Evolutionary conservation across 1,140 invertebrate species (phyloP).

Genomic region (Cotesia glomerata): DNA sequence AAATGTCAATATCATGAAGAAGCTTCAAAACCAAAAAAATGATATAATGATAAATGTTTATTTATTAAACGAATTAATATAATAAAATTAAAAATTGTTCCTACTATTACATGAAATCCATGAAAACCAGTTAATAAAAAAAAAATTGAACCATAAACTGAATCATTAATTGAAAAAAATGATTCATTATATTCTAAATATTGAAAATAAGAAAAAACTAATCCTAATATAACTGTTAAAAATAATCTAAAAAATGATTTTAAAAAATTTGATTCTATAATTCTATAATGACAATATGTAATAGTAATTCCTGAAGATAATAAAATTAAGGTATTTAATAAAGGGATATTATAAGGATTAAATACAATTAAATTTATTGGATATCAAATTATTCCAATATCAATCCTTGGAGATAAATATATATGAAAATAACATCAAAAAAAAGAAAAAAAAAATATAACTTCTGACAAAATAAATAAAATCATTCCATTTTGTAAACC

Average conservation of each 20-base stretch:
- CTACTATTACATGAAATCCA: conserved; percentile 75
- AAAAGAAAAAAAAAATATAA: conserved; percentile 70
- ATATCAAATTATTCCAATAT: conserved; percentile 68
- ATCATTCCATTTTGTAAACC: conserved; percentile 68
- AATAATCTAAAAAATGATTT: conserved; percentile 51
- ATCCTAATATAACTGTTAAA: conserved; percentile 65
- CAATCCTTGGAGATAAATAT: conserved; percentile 66
- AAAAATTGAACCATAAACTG: conserved; percentile 72
- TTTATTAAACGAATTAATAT: conserved; percentile 63
- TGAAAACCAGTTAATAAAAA: conserved; percentile 77
- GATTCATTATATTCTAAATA: conserved; percentile 60
- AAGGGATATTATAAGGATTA: conserved; percentile 60
- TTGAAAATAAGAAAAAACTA: conserved; percentile 65
- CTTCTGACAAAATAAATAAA: conserved; percentile 70
- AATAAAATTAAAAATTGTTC: conserved; percentile 68
- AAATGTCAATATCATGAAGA: conserved; percentile 78
- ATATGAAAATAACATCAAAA: conserved; percentile 73
- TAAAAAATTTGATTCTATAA: conserved; percentile 64
- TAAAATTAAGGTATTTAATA: conserved; percentile 70
- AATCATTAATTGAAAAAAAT: conserved; percentile 66
- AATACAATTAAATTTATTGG: conserved; percentile 66
- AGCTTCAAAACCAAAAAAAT: conserved; percentile 75
- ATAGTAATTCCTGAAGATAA: conserved; percentile 66
- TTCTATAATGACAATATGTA: conserved; percentile 66
- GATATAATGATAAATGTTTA: conserved; percentile 66